Percentiles rank a stretch among this genome's conserved stretches.
phyloP scores from a whole-genome alignment of 2,888 invertebrate species.

The Rhingia campestris region DNA sequence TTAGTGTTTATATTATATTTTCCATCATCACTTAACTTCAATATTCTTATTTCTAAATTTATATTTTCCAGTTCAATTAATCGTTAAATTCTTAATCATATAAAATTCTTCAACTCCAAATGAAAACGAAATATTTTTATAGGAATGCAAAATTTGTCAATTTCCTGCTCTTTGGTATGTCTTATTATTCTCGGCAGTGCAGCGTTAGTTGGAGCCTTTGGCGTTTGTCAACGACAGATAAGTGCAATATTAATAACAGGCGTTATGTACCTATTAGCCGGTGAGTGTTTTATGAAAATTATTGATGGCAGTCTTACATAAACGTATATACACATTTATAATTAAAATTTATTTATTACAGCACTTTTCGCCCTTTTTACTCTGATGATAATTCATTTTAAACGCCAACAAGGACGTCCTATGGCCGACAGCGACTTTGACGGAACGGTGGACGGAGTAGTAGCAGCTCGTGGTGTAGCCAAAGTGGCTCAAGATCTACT shows the following conservation, averaged over 20 bases:
- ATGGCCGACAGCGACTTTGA: slow-evolving; percentile 85
- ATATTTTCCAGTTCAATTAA: too few species aligned
- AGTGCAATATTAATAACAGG: slow-evolving; percentile 96
- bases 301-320: too few species aligned
- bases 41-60: too few species aligned
- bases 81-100: too few species aligned
- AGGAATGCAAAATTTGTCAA: slow-evolving; percentile 98
- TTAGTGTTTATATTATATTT: too few species aligned
- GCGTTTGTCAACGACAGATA: slow-evolving; percentile 94
- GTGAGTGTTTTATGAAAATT: slow-evolving; percentile 83
- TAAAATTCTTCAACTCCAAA: too few species aligned
- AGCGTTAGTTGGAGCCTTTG: slow-evolving; percentile 93
- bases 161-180: slow-evolving; percentile 96
- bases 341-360: slow-evolving; percentile 81
- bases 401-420: slow-evolving; percentile 89
- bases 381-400: slow-evolving; percentile 95
- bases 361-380: slow-evolving; percentile 96
- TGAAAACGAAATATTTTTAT: slow-evolving; percentile 10
- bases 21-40: too few species aligned
- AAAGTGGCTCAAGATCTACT: slow-evolving; percentile 85
- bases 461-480: slow-evolving; percentile 84
- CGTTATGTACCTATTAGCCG: slow-evolving; percentile 96
- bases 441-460: slow-evolving; percentile 89
- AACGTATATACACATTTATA: neutral
- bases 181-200: slow-evolving; percentile 94